Conservation (phyloP, 2,888 invertebrate genomes). For the Unio delphinus region DNA sequence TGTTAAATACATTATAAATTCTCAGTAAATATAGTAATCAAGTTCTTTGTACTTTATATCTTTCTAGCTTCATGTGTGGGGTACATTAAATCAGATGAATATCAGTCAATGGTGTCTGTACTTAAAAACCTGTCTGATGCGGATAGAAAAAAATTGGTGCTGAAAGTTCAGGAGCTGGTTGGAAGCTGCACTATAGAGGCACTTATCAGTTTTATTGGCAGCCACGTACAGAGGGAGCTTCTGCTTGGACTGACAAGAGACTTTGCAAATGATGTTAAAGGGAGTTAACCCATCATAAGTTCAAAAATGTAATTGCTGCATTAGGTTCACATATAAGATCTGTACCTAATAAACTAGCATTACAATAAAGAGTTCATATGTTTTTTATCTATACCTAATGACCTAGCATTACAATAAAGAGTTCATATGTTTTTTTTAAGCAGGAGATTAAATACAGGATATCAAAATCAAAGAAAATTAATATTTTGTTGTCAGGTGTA, state of each 20-base stretch:
- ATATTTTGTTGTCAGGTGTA: too few relatives aligned
- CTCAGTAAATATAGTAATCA: not conserved
- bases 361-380: too few relatives aligned
- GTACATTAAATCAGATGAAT: constrained; percentile 57
- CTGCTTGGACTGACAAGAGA: constrained; percentile 50
- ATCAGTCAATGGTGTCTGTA: constrained; percentile 58
- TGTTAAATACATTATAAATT: too few relatives aligned
- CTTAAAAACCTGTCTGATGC: constrained; percentile 53
- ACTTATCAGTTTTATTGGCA: constrained; percentile 56
- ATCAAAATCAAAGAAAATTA: too few relatives aligned
- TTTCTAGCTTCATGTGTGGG: constrained; percentile 52
- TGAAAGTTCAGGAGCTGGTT: constrained; percentile 62
- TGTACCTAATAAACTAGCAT: too few relatives aligned
- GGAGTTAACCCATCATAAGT: constrained; percentile 29
- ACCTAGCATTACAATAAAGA: too few relatives aligned
- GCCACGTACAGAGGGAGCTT: constrained; percentile 61
- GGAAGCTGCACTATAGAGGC: constrained; percentile 61
- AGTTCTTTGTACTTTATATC: not conserved
- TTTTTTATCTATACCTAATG: too few relatives aligned
- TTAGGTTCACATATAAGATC: too few relatives aligned
- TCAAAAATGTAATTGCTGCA: too few relatives aligned
- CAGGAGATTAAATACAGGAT: too few relatives aligned
- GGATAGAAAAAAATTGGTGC: constrained; percentile 55
- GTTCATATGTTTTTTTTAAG: too few relatives aligned
- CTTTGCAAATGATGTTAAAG: constrained; percentile 40